Conservation (phyloP, 2,113 vertebrate genomes). For the Junco hyemalis region DNA sequence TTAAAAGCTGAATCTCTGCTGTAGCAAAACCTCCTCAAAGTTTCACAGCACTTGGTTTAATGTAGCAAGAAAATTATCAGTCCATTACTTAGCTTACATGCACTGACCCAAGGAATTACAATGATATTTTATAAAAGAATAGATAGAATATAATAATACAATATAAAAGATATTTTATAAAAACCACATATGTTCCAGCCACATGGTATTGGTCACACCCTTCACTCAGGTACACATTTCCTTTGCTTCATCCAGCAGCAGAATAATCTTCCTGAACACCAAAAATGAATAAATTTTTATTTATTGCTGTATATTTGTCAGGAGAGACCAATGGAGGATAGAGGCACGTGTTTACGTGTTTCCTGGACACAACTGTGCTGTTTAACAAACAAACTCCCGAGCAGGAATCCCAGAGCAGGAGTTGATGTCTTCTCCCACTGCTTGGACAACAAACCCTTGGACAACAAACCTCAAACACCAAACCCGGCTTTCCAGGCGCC, state of each 20-base stretch:
- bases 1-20: neutral
- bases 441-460: neutral
- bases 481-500: too few relatives aligned
- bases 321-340: neutral
- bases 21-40: neutral
- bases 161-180: neutral
- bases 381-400: neutral
- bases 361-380: neutral
- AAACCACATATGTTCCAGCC: neutral
- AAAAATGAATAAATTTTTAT: neutral
- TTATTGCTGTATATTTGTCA: neutral
- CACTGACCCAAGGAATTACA: neutral
- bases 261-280: neutral
- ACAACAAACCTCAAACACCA: too few relatives aligned
- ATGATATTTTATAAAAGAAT: neutral
- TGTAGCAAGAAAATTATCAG: neutral
- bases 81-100: neutral
- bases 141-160: neutral
- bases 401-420: neutral
- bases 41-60: neutral
- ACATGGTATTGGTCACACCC: neutral
- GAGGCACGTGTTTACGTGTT: neutral
- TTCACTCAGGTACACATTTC: neutral
- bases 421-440: neutral
- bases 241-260: neutral